Conservation (phyloP, 2,797 vertebrate species). For the Pristis pectinata region DNA sequence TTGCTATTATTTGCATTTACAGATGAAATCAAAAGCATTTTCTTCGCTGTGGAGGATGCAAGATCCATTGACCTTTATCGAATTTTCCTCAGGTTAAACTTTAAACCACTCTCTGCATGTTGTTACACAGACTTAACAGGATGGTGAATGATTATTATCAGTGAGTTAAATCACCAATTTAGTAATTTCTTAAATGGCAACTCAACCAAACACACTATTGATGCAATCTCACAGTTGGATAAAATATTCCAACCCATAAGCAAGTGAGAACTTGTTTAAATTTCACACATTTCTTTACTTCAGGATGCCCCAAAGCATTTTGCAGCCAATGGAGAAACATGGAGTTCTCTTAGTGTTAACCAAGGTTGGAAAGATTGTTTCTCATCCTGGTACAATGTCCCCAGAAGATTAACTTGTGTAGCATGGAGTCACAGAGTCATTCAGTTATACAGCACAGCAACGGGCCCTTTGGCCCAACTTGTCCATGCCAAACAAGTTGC, state of each 20-base stretch:
- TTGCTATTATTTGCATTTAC: neutral
- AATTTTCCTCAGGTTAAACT: neutral
- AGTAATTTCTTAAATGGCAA: neutral
- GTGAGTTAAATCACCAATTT: neutral
- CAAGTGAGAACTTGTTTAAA: no score
- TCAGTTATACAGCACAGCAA: no score
- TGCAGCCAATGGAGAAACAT: no score
- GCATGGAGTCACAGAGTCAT: no score
- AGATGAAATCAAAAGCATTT: neutral
- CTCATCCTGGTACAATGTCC: no score
- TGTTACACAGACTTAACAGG: neutral
- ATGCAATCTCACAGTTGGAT: neutral
- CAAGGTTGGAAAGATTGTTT: no score
- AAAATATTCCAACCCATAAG: neutral
- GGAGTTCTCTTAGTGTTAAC: no score
- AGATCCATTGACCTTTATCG: neutral
- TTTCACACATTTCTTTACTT: no score
- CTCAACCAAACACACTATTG: neutral
- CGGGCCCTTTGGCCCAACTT: no score
- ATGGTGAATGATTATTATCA: neutral
- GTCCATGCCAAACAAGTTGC: no score
- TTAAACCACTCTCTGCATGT: neutral
- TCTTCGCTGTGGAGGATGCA: neutral
- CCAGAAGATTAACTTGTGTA: no score
- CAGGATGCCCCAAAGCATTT: no score